phyloP scores from a whole-genome alignment of 2,888 invertebrate species.

The Pantelozetes paolii region DNA sequence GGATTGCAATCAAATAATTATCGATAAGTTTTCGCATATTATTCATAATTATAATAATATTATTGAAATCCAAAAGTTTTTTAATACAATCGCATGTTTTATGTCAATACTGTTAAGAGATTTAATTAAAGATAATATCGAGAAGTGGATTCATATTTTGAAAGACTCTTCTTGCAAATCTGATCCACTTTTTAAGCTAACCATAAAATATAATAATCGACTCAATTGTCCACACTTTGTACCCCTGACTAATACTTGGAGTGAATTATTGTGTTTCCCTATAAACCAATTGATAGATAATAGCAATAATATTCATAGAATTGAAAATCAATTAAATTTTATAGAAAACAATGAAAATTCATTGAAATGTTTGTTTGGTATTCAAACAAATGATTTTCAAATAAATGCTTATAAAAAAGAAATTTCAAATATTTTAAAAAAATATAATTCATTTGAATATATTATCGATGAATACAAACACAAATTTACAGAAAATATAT shows the following conservation, averaged over 20 bases:
- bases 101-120: slow-evolving; percentile 13
- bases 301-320: neutral
- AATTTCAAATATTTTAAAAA: neutral
- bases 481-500: neutral
- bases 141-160: slow-evolving; percentile 9
- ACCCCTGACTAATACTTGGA: neutral
- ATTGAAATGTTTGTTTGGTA: neutral
- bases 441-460: neutral
- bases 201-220: neutral
- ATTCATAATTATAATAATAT: neutral
- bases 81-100: slow-evolving; percentile 24
- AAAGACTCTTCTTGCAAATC: neutral
- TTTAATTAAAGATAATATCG: slow-evolving; percentile 7
- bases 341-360: neutral
- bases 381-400: neutral
- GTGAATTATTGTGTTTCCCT: neutral
- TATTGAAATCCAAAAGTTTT: slow-evolving; percentile 4
- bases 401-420: neutral
- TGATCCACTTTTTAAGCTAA: neutral
- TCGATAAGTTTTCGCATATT: neutral
- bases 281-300: neutral
- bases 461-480: neutral
- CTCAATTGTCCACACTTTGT: neutral
- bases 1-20: neutral
- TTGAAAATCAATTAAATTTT: slow-evolving; percentile 8